Conservation (phyloP, 2,888 invertebrate genomes). For the Mythimna albipuncta region DNA sequence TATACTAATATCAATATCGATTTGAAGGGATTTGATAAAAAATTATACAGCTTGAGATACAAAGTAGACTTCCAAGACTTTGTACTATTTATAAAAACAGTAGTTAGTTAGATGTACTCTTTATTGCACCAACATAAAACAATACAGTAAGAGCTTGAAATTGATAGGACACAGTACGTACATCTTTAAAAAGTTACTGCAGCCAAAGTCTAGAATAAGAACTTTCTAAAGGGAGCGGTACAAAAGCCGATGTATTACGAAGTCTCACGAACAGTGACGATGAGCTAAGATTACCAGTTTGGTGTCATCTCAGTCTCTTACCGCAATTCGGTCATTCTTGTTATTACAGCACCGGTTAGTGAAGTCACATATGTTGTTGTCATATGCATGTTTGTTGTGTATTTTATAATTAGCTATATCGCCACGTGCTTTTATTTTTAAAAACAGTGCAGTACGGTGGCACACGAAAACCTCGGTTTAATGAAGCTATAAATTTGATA, state of each 20-base stretch:
- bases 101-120: too few relatives aligned
- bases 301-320: constrained; percentile 27
- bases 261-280: constrained; percentile 26
- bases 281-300: constrained; percentile 46
- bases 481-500: constrained; percentile 6
- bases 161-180: too few relatives aligned
- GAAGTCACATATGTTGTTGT: constrained; percentile 24
- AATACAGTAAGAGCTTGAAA: too few relatives aligned
- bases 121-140: too few relatives aligned
- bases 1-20: background rate
- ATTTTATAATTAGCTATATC: constrained; percentile 24
- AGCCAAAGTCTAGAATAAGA: constrained; percentile 1
- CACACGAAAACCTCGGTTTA: background rate
- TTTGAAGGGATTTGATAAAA: background rate
- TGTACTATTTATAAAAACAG: too few relatives aligned
- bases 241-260: constrained; percentile 31
- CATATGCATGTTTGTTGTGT: constrained; percentile 18
- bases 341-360: constrained; percentile 49
- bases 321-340: constrained; percentile 36
- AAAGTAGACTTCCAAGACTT: background rate
- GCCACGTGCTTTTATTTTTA: constrained; percentile 23
- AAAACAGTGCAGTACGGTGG: constrained; percentile 4
- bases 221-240: constrained; percentile 40
- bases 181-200: background rate
- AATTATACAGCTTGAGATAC: background rate